A percentile compares a stretch with the other conserved stretches of the same genome.
These are phyloP conservation scores for Linepithema humile DNA, from an alignment of 1,140 invertebrate species.

Conservation along the genomic window DNA sequence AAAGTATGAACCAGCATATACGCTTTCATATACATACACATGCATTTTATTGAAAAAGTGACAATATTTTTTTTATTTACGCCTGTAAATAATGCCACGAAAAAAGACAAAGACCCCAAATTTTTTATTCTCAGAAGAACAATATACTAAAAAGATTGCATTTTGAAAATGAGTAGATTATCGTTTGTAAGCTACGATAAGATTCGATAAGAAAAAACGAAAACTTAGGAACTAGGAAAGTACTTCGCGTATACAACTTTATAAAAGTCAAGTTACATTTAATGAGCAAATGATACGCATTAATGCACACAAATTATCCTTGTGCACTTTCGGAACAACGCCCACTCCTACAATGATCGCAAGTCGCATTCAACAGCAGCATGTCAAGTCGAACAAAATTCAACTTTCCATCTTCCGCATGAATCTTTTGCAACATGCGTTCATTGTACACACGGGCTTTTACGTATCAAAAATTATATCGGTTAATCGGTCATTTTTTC, in stretches of 20 bases:
- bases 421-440: background rate
- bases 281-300: conserved; percentile 26
- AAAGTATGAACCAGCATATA: too few species aligned
- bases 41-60: background rate
- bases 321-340: conserved; percentile 4
- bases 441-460: background rate
- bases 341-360: background rate
- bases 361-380: background rate
- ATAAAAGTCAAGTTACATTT: conserved; percentile 16
- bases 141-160: background rate
- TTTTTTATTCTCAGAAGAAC: too few species aligned
- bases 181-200: conserved; percentile 22
- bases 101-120: conserved; percentile 14
- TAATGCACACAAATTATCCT: conserved; percentile 2
- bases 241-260: conserved; percentile 4
- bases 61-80: background rate
- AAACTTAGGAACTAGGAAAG: conserved; percentile 27
- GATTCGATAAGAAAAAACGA: conserved; percentile 1
- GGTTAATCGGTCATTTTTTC: background rate
- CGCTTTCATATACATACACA: background rate
- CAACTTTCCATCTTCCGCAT: background rate
- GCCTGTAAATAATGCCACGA: conserved; percentile 45
- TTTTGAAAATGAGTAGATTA: background rate
- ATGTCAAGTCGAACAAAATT: background rate
- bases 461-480: conserved; percentile 2